A percentile compares a stretch with the other conserved stretches of the same genome.
Evolutionary conservation across 1,140 invertebrate species (phyloP).

Genomic region (Neodiprion fabricii): DNA sequence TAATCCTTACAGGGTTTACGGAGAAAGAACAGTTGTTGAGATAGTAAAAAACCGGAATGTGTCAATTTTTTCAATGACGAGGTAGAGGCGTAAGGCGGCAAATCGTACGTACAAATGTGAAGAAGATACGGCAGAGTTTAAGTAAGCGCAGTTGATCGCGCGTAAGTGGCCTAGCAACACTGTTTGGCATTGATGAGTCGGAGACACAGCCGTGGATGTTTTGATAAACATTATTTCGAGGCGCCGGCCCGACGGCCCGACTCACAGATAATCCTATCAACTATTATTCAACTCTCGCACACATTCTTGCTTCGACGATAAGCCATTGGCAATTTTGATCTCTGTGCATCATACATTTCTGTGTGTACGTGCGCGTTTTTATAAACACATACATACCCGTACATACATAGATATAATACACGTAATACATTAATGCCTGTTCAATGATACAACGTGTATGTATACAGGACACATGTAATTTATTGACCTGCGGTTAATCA

Average conservation of each 20-base stretch:
- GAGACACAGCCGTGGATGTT: conserved; percentile 4
- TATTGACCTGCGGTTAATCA: too few relatives aligned
- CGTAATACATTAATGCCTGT: too few relatives aligned
- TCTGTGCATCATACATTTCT: background rate
- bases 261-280: conserved; percentile 8
- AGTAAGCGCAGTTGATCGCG: conserved; percentile 28
- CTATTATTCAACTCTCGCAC: background rate
- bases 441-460: too few relatives aligned
- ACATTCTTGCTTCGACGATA: background rate
- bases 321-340: background rate
- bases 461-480: too few relatives aligned
- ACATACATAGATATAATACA: background rate
- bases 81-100: background rate
- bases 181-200: conserved; percentile 33
- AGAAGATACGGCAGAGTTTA: conserved; percentile 12
- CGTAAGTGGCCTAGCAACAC: conserved; percentile 35
- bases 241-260: background rate
- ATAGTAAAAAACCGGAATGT: background rate
- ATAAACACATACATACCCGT: background rate
- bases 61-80: conserved; percentile 25
- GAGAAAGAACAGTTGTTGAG: too few relatives aligned
- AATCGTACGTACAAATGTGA: background rate
- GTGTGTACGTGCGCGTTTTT: background rate
- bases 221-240: conserved; percentile 15
- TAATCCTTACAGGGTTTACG: too few relatives aligned